A percentile compares a stretch with the other conserved stretches of the same genome.
Evolutionary conservation across 2,113 vertebrate genomes (phyloP).

Genomic region (Dromaius novaehollandiae): DNA sequence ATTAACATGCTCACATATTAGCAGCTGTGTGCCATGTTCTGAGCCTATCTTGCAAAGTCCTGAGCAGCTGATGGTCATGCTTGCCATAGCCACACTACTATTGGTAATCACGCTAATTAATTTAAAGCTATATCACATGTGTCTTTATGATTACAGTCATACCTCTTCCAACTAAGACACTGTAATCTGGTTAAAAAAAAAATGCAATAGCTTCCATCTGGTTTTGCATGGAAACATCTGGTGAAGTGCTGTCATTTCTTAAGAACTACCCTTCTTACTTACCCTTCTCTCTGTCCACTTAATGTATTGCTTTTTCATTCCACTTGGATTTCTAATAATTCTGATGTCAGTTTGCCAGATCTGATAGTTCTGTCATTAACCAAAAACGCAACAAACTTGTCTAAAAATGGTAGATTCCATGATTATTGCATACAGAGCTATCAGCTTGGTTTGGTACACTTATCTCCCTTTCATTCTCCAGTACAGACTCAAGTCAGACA

Average conservation of each 20-base stretch:
- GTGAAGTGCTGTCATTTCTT: neutral
- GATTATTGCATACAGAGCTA: neutral
- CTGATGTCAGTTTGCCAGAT: neutral
- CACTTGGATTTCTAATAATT: neutral
- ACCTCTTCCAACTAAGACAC: neutral
- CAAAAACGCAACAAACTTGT: neutral
- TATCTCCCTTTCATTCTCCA: neutral
- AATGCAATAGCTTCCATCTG: neutral
- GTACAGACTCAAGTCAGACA: neutral
- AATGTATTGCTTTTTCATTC: neutral
- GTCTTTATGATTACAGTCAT: neutral
- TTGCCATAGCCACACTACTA: neutral
- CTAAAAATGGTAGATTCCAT: neutral
- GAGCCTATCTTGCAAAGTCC: neutral
- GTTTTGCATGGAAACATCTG: neutral
- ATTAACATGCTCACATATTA: neutral
- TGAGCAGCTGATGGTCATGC: neutral
- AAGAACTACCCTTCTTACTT: neutral
- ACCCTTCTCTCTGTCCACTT: neutral
- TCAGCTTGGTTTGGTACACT: neutral
- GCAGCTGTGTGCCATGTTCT: fast-evolving
- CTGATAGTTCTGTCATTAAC: neutral
- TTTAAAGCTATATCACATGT: neutral
- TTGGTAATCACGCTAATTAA: neutral
- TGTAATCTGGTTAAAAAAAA: neutral